Evolutionary conservation across 2,113 vertebrate genomes (phyloP).

Genomic region (Scomber colias): DNA sequence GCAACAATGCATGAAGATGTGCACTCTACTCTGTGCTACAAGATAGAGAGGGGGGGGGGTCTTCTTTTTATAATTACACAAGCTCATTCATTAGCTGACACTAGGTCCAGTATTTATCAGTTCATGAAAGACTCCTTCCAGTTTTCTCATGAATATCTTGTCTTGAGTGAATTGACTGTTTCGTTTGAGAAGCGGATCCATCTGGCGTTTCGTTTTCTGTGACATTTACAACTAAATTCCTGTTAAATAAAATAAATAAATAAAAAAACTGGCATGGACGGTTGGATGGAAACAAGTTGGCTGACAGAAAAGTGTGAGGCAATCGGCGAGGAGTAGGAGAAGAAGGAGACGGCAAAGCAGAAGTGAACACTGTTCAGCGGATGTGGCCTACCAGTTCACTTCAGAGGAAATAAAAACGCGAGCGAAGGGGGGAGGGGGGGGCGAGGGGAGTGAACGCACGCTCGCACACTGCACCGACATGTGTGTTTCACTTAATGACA

Average conservation of each 20-base stretch:
- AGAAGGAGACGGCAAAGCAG: slow-evolving; percentile 54
- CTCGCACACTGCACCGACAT: slow-evolving; percentile 5
- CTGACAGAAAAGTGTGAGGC: slow-evolving; percentile 21
- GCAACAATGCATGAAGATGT: slow-evolving; percentile 14
- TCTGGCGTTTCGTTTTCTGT: not conserved
- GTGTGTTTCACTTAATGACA: slow-evolving; percentile 45
- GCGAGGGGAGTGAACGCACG: not conserved
- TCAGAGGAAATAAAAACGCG: slow-evolving; percentile 59
- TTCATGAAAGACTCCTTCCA: slow-evolving; percentile 7
- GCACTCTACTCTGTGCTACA: not conserved
- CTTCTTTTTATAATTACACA: slow-evolving; percentile 8
- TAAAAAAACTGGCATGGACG: not conserved
- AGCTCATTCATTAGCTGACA: slow-evolving; percentile 27
- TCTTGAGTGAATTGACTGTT: not conserved
- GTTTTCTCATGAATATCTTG: slow-evolving; percentile 15
- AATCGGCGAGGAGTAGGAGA: slow-evolving; percentile 1
- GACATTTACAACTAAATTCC: slow-evolving; percentile 1
- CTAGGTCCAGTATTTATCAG: not conserved
- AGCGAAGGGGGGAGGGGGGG: not conserved
- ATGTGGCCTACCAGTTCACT: slow-evolving; percentile 70
- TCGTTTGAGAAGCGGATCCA: not conserved
- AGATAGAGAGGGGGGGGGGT: not conserved
- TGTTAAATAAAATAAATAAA: too few relatives aligned
- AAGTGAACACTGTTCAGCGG: slow-evolving; percentile 70
- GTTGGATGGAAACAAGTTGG: not conserved